Evolutionary conservation across 2,797 vertebrate species (phyloP).

Genomic region (Anguilla megastoma): DNA sequence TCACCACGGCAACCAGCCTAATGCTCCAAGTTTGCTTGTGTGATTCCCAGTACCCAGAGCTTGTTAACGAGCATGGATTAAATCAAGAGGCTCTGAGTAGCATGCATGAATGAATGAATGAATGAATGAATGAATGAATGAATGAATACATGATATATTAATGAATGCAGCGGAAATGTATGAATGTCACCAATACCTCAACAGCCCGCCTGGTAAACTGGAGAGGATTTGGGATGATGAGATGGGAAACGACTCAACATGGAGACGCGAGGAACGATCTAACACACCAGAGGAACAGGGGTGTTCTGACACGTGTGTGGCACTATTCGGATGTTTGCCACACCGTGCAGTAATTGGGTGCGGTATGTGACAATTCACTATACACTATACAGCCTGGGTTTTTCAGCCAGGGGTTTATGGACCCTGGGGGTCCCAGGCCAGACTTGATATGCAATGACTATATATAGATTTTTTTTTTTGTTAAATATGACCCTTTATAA

Average conservation of each 20-base stretch:
- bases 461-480: not conserved
- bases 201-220: not conserved
- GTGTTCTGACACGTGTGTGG: no score
- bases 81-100: not conserved
- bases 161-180: not conserved
- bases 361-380: no score
- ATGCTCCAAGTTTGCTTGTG: not conserved
- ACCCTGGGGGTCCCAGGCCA: no score
- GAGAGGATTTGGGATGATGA: not conserved
- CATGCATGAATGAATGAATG: not conserved
- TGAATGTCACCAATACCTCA: not conserved
- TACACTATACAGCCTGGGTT: no score
- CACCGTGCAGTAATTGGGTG: no score
- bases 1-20: not conserved
- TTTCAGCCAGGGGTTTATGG: no score
- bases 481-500: not conserved
- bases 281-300: not conserved
- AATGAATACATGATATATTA: not conserved
- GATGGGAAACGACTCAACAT: not conserved
- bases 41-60: not conserved
- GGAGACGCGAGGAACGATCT: not conserved
- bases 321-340: no score
- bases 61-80: conserved; percentile 1
- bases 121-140: not conserved
- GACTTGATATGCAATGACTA: not conserved